Conservation (phyloP, 2,113 vertebrate genomes). For the Pao palembangensis region DNA sequence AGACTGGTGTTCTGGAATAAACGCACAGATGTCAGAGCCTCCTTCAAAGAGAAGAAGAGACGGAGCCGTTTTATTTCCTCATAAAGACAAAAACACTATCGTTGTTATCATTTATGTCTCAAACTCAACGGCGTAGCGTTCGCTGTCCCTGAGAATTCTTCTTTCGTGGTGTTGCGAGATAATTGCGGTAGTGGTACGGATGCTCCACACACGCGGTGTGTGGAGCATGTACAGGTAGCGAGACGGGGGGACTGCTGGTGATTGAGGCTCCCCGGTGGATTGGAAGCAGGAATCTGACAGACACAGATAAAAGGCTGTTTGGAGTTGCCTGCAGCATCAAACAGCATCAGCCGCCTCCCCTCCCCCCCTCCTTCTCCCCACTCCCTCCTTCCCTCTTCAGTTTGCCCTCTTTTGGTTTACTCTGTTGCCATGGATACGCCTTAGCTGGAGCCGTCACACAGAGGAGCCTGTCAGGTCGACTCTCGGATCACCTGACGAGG, state of each 20-base stretch:
- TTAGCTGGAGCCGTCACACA: slow-evolving; percentile 55
- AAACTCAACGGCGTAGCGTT: too few relatives aligned
- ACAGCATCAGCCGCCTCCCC: slow-evolving; percentile 57
- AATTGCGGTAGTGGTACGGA: slow-evolving; percentile 38
- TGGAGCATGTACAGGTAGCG: slow-evolving; percentile 69
- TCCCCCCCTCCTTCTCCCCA: slow-evolving; percentile 15
- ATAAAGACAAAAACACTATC: too few relatives aligned
- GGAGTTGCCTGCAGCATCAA: slow-evolving; percentile 77
- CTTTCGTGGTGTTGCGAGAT: slow-evolving; percentile 22
- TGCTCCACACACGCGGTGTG: slow-evolving; percentile 28
- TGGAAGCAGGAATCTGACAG: slow-evolving; percentile 73
- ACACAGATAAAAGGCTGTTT: slow-evolving; percentile 76
- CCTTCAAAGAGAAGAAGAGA: too few relatives aligned
- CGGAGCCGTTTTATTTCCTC: too few relatives aligned
- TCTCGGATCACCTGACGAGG: slow-evolving; percentile 70
- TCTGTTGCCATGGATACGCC: slow-evolving; percentile 73
- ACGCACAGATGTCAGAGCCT: too few relatives aligned
- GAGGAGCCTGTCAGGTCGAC: slow-evolving; percentile 58
- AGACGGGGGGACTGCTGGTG: slow-evolving; percentile 67
- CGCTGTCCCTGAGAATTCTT: slow-evolving; percentile 6
- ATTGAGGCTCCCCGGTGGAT: slow-evolving; percentile 73
- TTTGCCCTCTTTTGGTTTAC: slow-evolving; percentile 63
- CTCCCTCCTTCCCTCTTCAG: slow-evolving; percentile 31
- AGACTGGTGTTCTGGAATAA: too few relatives aligned
- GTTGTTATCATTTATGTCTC: too few relatives aligned